A percentile compares a stretch with the other conserved stretches of the same genome.
phyloP scores from a whole-genome alignment of 2,797 vertebrate species.

The Spondyliosoma cantharus region DNA sequence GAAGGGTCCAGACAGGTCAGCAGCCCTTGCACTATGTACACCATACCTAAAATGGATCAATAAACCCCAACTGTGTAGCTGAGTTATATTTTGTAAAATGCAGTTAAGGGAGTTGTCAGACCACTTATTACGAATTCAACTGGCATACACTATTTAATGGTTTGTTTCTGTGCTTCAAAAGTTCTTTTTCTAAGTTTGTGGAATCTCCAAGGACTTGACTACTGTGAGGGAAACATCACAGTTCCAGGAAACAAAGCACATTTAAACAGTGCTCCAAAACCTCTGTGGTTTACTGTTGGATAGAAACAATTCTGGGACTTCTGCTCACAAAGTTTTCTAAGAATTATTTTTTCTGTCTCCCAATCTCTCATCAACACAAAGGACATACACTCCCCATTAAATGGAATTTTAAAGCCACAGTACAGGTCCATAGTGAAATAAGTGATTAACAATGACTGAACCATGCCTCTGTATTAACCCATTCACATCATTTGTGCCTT shows the following conservation, averaged over 20 bases:
- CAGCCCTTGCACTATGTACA: constrained; percentile 3
- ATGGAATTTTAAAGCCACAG: background rate
- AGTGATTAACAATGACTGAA: background rate
- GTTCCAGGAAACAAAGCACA: background rate
- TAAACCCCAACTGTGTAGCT: constrained; percentile 2
- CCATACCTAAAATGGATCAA: constrained; percentile 18
- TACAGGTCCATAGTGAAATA: background rate
- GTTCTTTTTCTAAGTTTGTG: constrained; percentile 12
- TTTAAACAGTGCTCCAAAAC: background rate
- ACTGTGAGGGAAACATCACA: background rate
- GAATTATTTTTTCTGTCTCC: background rate
- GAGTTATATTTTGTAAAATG: constrained; percentile 33
- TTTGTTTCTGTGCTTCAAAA: constrained; percentile 21
- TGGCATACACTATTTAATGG: constrained; percentile 6
- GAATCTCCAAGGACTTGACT: background rate
- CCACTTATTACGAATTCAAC: constrained; percentile 31
- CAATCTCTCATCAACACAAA: background rate
- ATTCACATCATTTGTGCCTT: background rate
- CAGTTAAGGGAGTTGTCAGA: constrained; percentile 23
- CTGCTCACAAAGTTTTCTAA: background rate
- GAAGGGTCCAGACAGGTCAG: constrained; percentile 23
- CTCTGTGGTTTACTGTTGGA: background rate
- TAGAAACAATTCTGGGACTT: background rate
- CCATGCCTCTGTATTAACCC: background rate
- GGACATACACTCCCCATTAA: background rate